Evolutionary conservation across 2,113 vertebrate genomes (phyloP).

Genomic region (Rhea americana): DNA sequence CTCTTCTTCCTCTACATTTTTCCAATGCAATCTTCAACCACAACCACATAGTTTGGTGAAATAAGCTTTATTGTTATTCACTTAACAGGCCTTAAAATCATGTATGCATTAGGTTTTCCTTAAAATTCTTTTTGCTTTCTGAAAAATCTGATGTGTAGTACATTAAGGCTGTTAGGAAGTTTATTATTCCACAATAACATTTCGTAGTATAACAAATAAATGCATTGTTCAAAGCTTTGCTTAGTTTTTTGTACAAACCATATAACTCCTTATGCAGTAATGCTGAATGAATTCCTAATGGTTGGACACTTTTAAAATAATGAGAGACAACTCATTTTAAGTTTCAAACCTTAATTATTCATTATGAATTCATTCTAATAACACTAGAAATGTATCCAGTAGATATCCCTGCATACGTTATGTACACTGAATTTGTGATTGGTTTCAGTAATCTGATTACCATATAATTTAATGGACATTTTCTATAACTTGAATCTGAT

Average conservation of each 20-base stretch:
- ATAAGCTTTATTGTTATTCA: background rate
- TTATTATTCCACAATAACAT: background rate
- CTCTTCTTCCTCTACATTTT: background rate
- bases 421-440: background rate
- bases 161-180: background rate
- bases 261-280: background rate
- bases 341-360: background rate
- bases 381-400: background rate
- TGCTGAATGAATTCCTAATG: constrained; percentile 12
- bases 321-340: background rate
- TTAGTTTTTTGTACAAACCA: constrained; percentile 11
- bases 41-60: background rate
- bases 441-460: background rate
- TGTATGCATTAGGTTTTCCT: background rate
- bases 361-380: background rate
- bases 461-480: background rate
- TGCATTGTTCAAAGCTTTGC: background rate
- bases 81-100: background rate
- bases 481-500: background rate
- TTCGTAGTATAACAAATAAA: constrained; percentile 20
- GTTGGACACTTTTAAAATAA: background rate
- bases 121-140: background rate
- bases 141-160: background rate
- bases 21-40: background rate
- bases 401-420: background rate